Evolutionary conservation across 2,113 vertebrate species (phyloP), one percentile per base, ranked within the genome.

Genomic region (Copsychus sechellarum): DNA sequence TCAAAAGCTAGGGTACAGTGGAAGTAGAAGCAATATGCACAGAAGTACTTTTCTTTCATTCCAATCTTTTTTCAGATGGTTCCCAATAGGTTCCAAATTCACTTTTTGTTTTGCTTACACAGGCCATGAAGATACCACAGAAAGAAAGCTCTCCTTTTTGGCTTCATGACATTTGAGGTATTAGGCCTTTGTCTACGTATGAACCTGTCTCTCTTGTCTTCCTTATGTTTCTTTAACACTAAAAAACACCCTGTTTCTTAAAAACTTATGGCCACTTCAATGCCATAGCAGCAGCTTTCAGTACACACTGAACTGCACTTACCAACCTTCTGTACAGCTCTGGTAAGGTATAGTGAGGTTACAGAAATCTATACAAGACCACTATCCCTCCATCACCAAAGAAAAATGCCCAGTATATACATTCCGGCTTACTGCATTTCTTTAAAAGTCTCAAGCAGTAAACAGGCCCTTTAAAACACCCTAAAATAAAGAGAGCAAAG

Each of bases 391-490:
- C 5, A 19, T 24, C 15, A 69, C 33, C 29, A n/a, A 56, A 67
- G 19, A 36, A 38, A 33, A 81, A 50, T 0, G 0, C 6, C 6
- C 24, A 40, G 4, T 26, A 25, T 15, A 36, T 19, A 29, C 4
- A 53, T 51, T 42, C 78, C 42, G 8, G 2, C 83, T 81, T 57
- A 81, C 6, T 47, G 38, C 6, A 21, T 69, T 77, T 60, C 67
- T 80, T 88, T 72, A 51, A 65, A 72, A 11, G 13, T 40, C 18
- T 54, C n/a, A 56, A 38, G 23, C 25, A 33, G 61, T 70, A 61
- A 88, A 70, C 10, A 23, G 12, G 29, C 21, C 8, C 28, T 88
- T 81, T 81, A 81, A 70, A 82, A 17, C 11, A 62, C 34, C 9
- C 22, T 19, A 31, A 38, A 86, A 61, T 33, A 70, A 38, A 70